phyloP scores from a whole-genome alignment of 1,140 invertebrate genomes.

The Camponotus vicinus region DNA sequence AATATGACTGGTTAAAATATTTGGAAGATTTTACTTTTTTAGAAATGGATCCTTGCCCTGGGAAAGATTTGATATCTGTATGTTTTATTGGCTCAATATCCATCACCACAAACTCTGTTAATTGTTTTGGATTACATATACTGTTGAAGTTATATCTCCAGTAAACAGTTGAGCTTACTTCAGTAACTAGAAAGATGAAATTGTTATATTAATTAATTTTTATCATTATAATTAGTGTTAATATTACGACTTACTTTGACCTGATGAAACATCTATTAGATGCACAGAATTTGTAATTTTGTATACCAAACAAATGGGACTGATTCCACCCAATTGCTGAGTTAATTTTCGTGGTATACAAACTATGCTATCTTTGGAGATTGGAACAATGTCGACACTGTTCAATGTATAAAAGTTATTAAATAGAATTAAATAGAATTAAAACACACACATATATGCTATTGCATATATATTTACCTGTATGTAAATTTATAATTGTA shows the following conservation, averaged over 20 bases:
- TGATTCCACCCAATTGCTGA: conserved; percentile 96
- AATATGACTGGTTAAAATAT: not conserved
- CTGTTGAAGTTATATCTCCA: conserved; percentile 95
- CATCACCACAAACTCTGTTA: conserved; percentile 98
- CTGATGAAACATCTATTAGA: conserved; percentile 96
- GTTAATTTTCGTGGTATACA: conserved; percentile 96
- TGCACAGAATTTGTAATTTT: conserved; percentile 96
- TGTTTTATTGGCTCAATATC: conserved; percentile 95
- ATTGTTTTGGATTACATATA: conserved; percentile 96
- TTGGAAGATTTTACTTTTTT: conserved; percentile 87
- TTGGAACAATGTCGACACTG: conserved; percentile 97
- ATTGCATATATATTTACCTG: conserved; percentile 79
- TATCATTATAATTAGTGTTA: conserved; percentile 2
- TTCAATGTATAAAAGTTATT: conserved; percentile 71
- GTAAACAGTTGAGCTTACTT: conserved; percentile 92
- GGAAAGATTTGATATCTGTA: conserved; percentile 92
- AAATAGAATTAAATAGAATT: not conserved
- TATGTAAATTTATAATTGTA: conserved; percentile 99
- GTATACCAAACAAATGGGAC: conserved; percentile 95
- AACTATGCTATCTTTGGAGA: conserved; percentile 98
- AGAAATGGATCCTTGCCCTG: conserved; percentile 95
- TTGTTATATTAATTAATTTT: conserved; percentile 46
- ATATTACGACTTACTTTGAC: conserved; percentile 91
- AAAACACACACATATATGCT: not conserved
- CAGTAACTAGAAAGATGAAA: conserved; percentile 89